phyloP scores from a whole-genome alignment of 2,888 invertebrate genomes.

The Malthinus flaveolus region DNA sequence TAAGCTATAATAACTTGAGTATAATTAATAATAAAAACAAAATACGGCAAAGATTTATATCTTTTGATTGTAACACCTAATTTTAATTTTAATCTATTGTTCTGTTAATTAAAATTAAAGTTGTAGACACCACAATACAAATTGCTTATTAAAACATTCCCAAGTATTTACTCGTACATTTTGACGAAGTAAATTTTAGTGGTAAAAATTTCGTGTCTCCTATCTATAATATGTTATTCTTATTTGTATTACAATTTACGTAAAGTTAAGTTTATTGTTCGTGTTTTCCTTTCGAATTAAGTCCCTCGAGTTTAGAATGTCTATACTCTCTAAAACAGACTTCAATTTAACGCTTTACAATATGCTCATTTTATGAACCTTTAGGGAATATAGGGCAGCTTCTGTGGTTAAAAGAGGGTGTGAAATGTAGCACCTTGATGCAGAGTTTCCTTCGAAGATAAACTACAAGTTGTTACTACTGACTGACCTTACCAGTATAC shows the following conservation, averaged over 20 bases:
- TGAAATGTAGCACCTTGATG: constrained; percentile 17
- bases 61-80: no score
- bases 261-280: neutral
- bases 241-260: neutral
- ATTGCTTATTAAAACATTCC: neutral
- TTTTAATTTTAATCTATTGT: neutral
- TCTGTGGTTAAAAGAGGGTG: constrained; percentile 8
- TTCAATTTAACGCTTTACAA: constrained; percentile 7
- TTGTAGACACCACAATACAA: neutral
- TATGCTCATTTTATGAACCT: constrained; percentile 8
- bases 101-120: neutral
- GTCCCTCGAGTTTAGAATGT: neutral
- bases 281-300: constrained; percentile 1
- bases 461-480: constrained; percentile 11
- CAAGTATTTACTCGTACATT: neutral
- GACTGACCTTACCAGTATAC: neutral
- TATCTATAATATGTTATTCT: no score
- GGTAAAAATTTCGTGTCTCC: neutral
- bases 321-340: neutral
- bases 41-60: no score
- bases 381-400: constrained; percentile 1
- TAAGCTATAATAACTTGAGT: no score
- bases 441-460: constrained; percentile 13
- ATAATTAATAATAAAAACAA: no score
- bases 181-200: neutral